Percentiles rank a stretch among this genome's conserved stretches.
Evolutionary conservation across 64 coral and sea anemone genomes (phyloP).

Genomic region (Exaiptasia diaphana): DNA sequence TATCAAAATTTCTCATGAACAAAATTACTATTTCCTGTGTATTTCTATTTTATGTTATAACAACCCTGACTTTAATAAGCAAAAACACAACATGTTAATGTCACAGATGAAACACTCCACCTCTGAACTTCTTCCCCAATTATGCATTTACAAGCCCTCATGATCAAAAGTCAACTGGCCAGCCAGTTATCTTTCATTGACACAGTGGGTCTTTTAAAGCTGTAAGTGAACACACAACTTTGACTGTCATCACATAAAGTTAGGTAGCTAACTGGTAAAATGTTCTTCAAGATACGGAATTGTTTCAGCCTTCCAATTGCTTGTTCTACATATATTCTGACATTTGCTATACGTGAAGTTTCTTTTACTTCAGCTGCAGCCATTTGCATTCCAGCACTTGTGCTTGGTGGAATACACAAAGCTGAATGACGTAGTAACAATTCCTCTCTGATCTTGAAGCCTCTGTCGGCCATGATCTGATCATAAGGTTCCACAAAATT

Average conservation of each 20-base stretch:
- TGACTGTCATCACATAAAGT: conserved; percentile 29
- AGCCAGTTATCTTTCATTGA: no score
- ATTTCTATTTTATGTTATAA: no score
- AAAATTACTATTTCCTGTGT: no score
- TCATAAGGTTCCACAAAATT: conserved; percentile 37
- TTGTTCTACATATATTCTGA: conserved; percentile 27
- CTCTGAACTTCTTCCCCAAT: no score
- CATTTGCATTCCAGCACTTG: conserved; percentile 37
- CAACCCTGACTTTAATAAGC: no score
- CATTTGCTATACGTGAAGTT: conserved; percentile 38
- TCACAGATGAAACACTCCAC: no score
- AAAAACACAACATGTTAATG: no score
- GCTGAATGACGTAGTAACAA: conserved; percentile 19
- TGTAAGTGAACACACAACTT: conserved; percentile 22
- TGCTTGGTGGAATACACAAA: conserved; percentile 41
- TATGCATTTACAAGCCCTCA: no score
- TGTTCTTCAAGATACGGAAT: conserved; percentile 4
- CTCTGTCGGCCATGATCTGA: conserved; percentile 39
- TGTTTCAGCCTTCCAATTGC: conserved; percentile 37
- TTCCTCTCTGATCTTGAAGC: conserved; percentile 53
- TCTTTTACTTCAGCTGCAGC: conserved; percentile 16
- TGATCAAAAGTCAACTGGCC: no score
- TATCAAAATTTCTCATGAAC: no score
- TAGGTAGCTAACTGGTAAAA: neutral
- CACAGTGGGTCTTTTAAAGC: conserved; percentile 22